These are phyloP conservation scores for Parnassius orleans DNA, from an alignment of 2,888 invertebrate genomes.

Conservation along the genomic window DNA sequence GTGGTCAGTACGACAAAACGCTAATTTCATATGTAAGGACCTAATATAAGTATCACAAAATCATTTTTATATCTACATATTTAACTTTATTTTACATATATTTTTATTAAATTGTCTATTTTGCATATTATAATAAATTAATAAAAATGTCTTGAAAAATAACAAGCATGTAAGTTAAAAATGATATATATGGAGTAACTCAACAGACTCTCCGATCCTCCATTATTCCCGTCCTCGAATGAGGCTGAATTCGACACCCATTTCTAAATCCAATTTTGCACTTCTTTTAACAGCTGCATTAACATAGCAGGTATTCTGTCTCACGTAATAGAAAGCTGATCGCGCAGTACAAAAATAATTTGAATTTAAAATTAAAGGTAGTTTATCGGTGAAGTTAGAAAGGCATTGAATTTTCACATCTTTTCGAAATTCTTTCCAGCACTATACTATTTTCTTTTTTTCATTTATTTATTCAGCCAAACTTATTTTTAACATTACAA, in stretches of 20 bases:
- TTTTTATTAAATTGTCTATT: no score
- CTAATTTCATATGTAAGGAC: no score
- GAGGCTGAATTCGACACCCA: conserved; percentile 52
- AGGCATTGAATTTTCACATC: neutral
- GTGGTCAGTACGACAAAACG: no score
- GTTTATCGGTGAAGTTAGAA: neutral
- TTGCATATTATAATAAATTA: no score
- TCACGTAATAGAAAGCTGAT: conserved; percentile 7
- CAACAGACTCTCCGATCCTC: conserved; percentile 34
- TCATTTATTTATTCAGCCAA: no score
- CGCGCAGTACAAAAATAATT: conserved; percentile 6
- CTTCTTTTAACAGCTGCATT: conserved; percentile 43
- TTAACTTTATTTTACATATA: no score
- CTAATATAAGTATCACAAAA: no score
- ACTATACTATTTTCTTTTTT: no score
- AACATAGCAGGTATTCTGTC: conserved; percentile 38
- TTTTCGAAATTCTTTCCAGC: no score
- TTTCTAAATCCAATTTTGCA: conserved; percentile 51
- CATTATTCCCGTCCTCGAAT: conserved; percentile 40
- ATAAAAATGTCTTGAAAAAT: no score
- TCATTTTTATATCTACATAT: no score
- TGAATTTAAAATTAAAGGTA: neutral
- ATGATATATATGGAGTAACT: conserved; percentile 23
- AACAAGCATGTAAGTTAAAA: conserved; percentile 33
- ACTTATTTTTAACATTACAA: no score